A percentile compares a stretch with the other conserved stretches of the same genome.
Evolutionary conservation across 1,140 invertebrate genomes (phyloP).

Genomic region (Trachymyrmex cornetzi): DNA sequence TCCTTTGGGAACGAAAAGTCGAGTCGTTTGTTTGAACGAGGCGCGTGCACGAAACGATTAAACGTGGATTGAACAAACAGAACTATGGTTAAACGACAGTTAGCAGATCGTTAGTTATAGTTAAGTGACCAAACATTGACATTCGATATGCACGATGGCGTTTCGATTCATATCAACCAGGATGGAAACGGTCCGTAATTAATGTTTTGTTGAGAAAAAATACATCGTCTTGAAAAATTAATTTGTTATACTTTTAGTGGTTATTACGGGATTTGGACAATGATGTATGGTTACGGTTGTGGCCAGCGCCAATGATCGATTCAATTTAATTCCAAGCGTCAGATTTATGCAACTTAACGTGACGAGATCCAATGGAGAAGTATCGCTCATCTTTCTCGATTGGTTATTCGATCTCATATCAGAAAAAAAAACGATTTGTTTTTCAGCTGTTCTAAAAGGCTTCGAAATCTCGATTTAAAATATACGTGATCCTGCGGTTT

Average conservation of each 20-base stretch:
- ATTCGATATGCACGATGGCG: conserved; percentile 62
- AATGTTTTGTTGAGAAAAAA: conserved; percentile 1
- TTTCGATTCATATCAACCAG: conserved; percentile 59
- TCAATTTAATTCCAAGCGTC: too few species aligned
- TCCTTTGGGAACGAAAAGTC: conserved; percentile 69
- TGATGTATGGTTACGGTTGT: too few species aligned
- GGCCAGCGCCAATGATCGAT: too few species aligned
- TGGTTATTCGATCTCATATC: too few species aligned
- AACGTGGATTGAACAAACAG: conserved; percentile 74
- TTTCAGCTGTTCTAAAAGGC: too few species aligned
- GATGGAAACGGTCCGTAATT: background rate
- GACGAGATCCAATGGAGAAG: too few species aligned
- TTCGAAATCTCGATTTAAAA: too few species aligned
- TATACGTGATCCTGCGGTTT: too few species aligned
- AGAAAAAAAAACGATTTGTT: too few species aligned
- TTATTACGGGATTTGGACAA: too few species aligned
- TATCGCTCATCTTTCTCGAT: too few species aligned
- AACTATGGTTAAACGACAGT: conserved; percentile 70
- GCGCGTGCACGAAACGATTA: conserved; percentile 73
- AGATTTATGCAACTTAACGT: too few species aligned
- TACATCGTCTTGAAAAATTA: background rate
- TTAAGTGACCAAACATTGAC: conserved; percentile 71
- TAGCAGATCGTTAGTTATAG: conserved; percentile 69
- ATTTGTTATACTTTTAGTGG: background rate
- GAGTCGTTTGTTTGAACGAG: conserved; percentile 63